Evolutionary conservation across 2,797 vertebrate species (phyloP).

Genomic region (Sebastes glaucus): DNA sequence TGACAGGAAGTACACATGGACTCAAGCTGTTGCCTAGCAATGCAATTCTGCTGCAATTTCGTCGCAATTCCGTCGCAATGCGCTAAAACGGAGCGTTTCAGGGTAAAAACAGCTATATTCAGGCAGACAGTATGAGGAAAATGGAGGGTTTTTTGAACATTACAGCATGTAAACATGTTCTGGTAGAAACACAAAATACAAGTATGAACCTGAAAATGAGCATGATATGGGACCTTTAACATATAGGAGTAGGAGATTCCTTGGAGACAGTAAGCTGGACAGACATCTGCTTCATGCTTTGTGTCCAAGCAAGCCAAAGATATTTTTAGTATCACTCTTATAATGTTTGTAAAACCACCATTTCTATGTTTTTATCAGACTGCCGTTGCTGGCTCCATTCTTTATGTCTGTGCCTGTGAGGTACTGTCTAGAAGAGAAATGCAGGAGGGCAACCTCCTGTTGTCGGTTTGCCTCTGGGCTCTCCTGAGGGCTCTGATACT

Average conservation of each 20-base stretch:
- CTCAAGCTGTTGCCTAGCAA: too few species aligned
- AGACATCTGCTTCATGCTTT: background rate
- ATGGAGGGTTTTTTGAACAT: too few species aligned
- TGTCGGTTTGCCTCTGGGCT: constrained; percentile 13
- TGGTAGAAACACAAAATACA: too few species aligned
- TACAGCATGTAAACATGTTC: too few species aligned
- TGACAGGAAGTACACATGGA: too few species aligned
- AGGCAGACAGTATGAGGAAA: too few species aligned
- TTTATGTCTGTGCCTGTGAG: constrained; percentile 16
- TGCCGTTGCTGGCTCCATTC: background rate
- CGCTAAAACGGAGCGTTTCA: too few species aligned
- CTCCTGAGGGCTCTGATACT: background rate
- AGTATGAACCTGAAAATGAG: too few species aligned
- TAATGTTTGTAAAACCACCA: background rate
- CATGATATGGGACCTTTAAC: background rate
- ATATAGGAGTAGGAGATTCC: background rate
- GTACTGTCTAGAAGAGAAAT: constrained; percentile 22
- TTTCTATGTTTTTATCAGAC: constrained; percentile 28
- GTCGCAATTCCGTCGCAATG: too few species aligned
- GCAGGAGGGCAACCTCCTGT: background rate
- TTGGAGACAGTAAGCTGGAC: background rate
- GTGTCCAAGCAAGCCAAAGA: background rate
- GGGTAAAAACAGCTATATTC: too few species aligned
- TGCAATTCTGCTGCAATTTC: too few species aligned
- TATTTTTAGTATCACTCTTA: background rate